phyloP scores from a whole-genome alignment of 2,113 vertebrate species.

The Rousettus leschenaultii region DNA sequence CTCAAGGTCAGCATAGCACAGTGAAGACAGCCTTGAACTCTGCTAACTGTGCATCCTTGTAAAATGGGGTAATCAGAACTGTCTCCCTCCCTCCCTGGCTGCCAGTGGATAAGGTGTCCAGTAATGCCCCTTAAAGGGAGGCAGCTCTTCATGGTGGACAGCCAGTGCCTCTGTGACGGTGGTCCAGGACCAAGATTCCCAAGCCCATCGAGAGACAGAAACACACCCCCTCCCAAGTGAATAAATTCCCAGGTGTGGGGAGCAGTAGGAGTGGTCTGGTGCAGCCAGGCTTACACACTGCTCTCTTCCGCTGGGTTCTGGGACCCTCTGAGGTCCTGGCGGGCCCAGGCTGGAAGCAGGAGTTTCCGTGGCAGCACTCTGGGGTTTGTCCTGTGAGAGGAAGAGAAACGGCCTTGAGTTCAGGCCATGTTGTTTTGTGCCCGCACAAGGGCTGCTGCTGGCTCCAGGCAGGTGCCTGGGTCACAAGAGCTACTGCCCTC shows the following conservation, averaged over 20 bases:
- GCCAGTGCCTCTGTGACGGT: neutral
- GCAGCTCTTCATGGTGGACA: neutral
- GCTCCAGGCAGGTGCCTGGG: neutral
- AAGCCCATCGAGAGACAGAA: neutral
- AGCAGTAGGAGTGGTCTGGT: neutral
- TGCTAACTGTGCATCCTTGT: neutral
- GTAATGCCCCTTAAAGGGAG: neutral
- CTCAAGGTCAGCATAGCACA: neutral
- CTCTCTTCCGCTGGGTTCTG: neutral
- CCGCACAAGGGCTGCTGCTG: neutral
- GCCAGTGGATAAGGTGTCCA: neutral
- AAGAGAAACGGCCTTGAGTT: neutral
- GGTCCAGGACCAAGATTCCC: neutral
- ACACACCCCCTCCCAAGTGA: neutral
- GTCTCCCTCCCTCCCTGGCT: neutral
- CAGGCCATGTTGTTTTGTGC: neutral
- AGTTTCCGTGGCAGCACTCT: neutral
- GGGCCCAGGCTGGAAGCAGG: neutral
- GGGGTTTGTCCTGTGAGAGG: neutral
- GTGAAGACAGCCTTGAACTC: neutral
- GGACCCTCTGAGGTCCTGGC: neutral
- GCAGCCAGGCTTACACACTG: too few species aligned
- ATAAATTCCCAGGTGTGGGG: neutral
- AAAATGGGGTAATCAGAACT: neutral
- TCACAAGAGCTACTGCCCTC: rapidly evolving